A percentile compares a stretch with the other conserved stretches of the same genome.
These are phyloP conservation scores for Peromyscus maniculatus DNA, from an alignment of 2,113 vertebrate genomes.

Conservation along the genomic window DNA sequence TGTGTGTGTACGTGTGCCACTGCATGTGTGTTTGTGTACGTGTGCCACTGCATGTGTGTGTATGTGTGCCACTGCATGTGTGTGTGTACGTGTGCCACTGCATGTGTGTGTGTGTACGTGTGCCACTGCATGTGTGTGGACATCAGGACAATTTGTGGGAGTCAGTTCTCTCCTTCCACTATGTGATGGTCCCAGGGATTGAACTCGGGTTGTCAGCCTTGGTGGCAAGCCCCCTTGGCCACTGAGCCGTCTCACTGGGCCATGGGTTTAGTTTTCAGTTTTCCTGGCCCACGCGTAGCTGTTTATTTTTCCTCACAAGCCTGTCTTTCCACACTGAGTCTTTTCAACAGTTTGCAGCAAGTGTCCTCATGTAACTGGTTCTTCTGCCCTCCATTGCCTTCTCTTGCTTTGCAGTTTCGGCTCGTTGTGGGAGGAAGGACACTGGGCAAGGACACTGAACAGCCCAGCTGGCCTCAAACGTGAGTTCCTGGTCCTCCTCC, in stretches of 20 bases:
- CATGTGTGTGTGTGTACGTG: no score
- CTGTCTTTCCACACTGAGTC: background rate
- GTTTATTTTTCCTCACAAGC: background rate
- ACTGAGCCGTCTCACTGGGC: no score
- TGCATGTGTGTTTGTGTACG: no score
- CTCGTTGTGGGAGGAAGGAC: background rate
- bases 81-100: no score
- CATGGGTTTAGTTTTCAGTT: background rate
- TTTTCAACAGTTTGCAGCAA: slow-evolving; percentile 7
- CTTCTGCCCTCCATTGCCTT: background rate
- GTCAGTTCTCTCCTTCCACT: background rate
- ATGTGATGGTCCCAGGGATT: background rate
- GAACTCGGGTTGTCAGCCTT: no score
- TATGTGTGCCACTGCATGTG: no score
- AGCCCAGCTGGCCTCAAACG: no score
- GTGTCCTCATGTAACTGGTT: background rate
- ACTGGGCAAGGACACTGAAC: no score
- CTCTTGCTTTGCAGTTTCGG: background rate
- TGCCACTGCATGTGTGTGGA: background rate
- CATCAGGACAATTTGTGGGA: background rate
- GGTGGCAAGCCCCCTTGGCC: no score
- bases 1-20: no score
- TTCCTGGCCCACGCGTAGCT: background rate
- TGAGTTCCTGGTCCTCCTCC: no score
- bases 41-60: no score